Percentiles rank a stretch among this genome's conserved stretches.
These are phyloP conservation scores for Chunga burmeisteri DNA, from an alignment of 2,113 vertebrate genomes.

Conservation along the genomic window DNA sequence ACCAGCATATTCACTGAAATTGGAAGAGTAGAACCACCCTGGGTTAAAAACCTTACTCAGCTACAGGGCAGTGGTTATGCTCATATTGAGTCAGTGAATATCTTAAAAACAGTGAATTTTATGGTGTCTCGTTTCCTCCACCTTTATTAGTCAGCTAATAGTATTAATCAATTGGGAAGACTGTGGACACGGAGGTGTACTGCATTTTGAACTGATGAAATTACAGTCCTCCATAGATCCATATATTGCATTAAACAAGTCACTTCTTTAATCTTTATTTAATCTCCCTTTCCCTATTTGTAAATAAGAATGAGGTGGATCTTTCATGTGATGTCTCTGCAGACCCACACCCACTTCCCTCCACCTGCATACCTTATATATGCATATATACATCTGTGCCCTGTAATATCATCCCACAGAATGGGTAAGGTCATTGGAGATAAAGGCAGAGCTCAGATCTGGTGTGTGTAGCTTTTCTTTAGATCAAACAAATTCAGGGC, in stretches of 20 bases:
- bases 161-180: not conserved
- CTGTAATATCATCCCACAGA: not conserved
- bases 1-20: not conserved
- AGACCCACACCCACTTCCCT: not conserved
- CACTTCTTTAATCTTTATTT: not conserved
- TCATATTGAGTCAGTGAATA: not conserved
- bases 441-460: not conserved
- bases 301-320: not conserved
- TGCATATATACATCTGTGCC: not conserved
- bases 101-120: not conserved
- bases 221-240: not conserved
- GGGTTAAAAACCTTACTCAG: not conserved
- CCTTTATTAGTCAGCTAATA: not conserved
- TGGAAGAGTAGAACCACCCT: not conserved
- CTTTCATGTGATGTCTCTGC: not conserved
- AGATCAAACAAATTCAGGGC: not conserved
- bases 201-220: not conserved
- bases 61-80: not conserved
- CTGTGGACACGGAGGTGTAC: not conserved
- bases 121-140: not conserved
- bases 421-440: not conserved
- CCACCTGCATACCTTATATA: not conserved
- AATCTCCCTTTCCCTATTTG: not conserved
- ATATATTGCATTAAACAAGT: not conserved
- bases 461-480: not conserved